Evolutionary conservation across 92 coral and sea anemone species (phyloP), one percentile per base, ranked within the genome.

Genomic region (Scolanthus callimorphus): DNA sequence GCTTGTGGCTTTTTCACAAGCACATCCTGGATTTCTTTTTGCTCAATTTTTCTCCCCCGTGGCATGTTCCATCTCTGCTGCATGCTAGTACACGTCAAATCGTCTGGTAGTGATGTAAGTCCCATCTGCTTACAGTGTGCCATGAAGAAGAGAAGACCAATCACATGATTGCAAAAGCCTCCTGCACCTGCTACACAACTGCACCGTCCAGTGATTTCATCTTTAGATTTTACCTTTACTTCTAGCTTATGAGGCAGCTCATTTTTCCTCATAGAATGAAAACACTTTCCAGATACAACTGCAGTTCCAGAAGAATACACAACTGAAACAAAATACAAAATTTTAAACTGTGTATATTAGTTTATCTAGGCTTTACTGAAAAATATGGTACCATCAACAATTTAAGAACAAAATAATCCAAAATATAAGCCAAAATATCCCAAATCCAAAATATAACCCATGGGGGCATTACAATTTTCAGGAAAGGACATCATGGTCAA

Each of bases 161-260:
- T 47, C 13, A 69, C 57, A 17, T 68, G 75, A 27, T 68, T 64
- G 57, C 75, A 68, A 51, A 29, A 68, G 11, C 75, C 75, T 6
- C 76, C 56, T n/a, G 21, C 51, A 0, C 76, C 67, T 13, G 67
- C 76, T 20, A 69, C 67, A 69, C 67, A 69, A 15, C 71, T 54
- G 31, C 80, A 73, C 27, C 45, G 34, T 46, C 65, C 80, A 27
- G 65, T 4, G 3, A 52, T 24, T 25, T 54, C 48, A 6, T 15
- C 41, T 3, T 2, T 59, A 4, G 44, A 3, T 2, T 45, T 63
- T 3, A 39, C 27, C 17, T 20, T 1, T 4, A 51, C 50, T 30
- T 59, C 65, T 30, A 71, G 29, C 11, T 17, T 56, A 50, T 79
- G 85, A 2, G 74, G 85, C 3, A 79, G 69, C 31, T 71, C 74